A percentile compares a stretch with the other conserved stretches of the same genome.
Conservation (phyloP, 2,888 invertebrate genomes). For the Melinaea menophilus region DNA sequence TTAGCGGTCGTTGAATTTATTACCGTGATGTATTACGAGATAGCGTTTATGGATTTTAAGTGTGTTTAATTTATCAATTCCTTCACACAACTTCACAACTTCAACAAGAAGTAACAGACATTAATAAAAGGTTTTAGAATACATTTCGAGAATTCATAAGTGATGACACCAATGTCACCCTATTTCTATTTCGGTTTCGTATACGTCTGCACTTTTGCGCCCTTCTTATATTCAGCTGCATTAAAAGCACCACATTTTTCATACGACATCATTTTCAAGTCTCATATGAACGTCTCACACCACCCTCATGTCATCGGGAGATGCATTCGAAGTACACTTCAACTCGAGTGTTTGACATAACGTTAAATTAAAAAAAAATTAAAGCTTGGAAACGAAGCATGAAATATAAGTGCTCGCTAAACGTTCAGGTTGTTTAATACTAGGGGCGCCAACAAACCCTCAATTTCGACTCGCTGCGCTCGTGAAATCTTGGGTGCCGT, state of each 20-base stretch:
- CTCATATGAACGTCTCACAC: slow-evolving; percentile 21
- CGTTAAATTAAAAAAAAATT: slow-evolving; percentile 16
- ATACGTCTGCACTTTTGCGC: slow-evolving; percentile 54
- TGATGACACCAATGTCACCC: slow-evolving; percentile 47
- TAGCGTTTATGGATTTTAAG: slow-evolving; percentile 15
- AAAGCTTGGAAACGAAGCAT: neutral
- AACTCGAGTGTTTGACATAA: slow-evolving; percentile 21
- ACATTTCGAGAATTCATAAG: slow-evolving; percentile 41
- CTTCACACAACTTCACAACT: neutral
- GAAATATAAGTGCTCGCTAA: neutral
- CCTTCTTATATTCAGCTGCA: slow-evolving; percentile 67
- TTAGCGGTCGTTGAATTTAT: slow-evolving; percentile 27
- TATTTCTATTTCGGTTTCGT: slow-evolving; percentile 52
- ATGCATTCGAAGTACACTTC: slow-evolving; percentile 34
- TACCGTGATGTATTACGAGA: slow-evolving; percentile 22
- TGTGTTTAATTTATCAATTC: slow-evolving; percentile 15
- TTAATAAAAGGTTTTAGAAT: neutral
- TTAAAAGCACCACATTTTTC: slow-evolving; percentile 66
- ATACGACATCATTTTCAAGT: slow-evolving; percentile 33
- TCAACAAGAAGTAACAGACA: neutral
- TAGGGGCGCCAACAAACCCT: too few species aligned
- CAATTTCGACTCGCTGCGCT: too few species aligned
- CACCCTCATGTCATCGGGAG: slow-evolving; percentile 33
- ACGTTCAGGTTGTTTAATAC: neutral
- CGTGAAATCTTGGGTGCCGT: too few species aligned